Evolutionary conservation across 2,888 invertebrate species (phyloP).

Genomic region (Rhamnusium bicolor): DNA sequence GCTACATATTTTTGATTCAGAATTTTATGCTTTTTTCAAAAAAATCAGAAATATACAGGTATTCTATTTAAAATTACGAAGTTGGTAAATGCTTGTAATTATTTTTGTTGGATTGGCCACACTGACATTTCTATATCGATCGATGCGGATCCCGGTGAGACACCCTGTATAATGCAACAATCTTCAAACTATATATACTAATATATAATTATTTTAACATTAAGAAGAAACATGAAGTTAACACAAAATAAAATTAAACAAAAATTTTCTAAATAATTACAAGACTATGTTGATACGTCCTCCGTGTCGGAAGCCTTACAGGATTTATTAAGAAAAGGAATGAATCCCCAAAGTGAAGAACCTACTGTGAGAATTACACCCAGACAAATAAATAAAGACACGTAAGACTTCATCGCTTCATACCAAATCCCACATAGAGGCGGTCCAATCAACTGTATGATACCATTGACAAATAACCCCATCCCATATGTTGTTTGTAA

Average conservation of each 20-base stretch:
- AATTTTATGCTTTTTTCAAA: no score
- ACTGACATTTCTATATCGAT: no score
- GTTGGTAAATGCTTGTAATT: no score
- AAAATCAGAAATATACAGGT: no score
- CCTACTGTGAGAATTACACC: slow-evolving; percentile 83
- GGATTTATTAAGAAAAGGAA: slow-evolving; percentile 78
- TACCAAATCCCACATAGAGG: slow-evolving; percentile 86
- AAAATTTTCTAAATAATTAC: neutral
- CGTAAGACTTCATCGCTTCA: slow-evolving; percentile 77
- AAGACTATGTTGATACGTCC: slow-evolving; percentile 4
- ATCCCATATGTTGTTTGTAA: slow-evolving; percentile 90
- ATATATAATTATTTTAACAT: neutral
- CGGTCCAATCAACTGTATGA: slow-evolving; percentile 86
- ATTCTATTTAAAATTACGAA: no score
- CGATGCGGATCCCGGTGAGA: no score
- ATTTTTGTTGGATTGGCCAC: no score
- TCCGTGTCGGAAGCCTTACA: neutral
- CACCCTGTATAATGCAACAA: no score
- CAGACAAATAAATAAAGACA: slow-evolving; percentile 81
- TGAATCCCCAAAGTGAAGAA: slow-evolving; percentile 82
- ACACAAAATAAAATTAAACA: neutral
- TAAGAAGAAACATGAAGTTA: neutral
- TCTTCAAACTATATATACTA: no score
- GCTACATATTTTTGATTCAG: no score
- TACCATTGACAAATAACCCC: slow-evolving; percentile 87